Evolutionary conservation across 2,797 vertebrate species (phyloP).

Genomic region (Acanthiza pusilla): DNA sequence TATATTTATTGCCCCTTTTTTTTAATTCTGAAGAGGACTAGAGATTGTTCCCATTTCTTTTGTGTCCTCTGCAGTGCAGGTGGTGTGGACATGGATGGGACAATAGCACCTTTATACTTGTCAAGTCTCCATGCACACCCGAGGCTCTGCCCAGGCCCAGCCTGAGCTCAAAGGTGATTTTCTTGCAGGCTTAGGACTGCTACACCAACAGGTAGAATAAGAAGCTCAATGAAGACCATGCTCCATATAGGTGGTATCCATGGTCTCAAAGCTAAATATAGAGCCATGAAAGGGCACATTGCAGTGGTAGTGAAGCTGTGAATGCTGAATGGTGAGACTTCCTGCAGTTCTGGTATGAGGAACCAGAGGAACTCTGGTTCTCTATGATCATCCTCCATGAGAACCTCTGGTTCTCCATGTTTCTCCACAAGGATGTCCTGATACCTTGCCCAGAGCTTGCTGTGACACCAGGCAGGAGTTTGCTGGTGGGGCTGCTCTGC

Average conservation of each 20-base stretch:
- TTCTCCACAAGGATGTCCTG: not conserved
- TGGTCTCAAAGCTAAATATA: not conserved
- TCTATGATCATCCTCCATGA: not conserved
- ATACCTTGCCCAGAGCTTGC: not conserved
- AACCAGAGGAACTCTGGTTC: not conserved
- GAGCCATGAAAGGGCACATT: not conserved
- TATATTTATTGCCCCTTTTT: not conserved
- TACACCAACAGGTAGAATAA: not conserved
- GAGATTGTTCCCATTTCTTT: not conserved
- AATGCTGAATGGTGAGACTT: not conserved
- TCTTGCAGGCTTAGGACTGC: not conserved
- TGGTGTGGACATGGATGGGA: not conserved
- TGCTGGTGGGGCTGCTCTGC: not conserved
- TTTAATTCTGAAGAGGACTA: not conserved
- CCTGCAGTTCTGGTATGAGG: not conserved
- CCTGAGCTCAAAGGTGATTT: not conserved
- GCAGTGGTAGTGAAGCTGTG: not conserved
- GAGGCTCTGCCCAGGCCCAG: rapidly evolving
- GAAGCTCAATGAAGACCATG: not conserved
- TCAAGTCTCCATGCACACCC: not conserved
- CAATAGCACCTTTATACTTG: not conserved
- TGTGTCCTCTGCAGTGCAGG: not conserved
- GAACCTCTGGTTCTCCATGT: not conserved
- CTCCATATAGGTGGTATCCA: rapidly evolving
- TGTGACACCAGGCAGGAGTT: not conserved